These are phyloP conservation scores for Andrena camellia DNA, from an alignment of 2,888 invertebrate genomes.

Conservation along the genomic window DNA sequence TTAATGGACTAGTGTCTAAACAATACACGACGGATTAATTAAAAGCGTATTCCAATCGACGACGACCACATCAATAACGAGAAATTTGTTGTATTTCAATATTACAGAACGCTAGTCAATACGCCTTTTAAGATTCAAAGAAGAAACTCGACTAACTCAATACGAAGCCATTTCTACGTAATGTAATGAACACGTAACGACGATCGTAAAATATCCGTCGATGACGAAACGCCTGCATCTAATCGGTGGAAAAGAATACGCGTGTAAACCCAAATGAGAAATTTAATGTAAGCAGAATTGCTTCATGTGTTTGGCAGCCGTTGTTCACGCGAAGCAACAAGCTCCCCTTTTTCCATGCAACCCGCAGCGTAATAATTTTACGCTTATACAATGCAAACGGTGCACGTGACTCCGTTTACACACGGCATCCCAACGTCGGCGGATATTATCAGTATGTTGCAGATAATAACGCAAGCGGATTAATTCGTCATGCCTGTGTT, in stretches of 20 bases:
- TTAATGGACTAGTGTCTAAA: background rate
- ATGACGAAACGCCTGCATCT: no score
- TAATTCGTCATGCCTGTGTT: constrained; percentile 28
- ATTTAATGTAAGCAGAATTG: background rate
- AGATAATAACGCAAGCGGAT: constrained; percentile 29
- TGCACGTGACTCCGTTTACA: constrained; percentile 47
- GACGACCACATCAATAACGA: no score
- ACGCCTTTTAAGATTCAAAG: no score
- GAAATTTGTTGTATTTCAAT: no score
- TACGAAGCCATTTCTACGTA: no score
- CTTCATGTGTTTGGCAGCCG: background rate
- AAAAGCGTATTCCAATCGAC: background rate
- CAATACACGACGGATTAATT: background rate
- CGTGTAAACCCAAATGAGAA: background rate
- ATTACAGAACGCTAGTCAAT: no score
- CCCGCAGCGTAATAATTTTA: constrained; percentile 38
- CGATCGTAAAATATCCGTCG: no score
- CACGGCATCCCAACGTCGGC: constrained; percentile 17
- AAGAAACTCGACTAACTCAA: no score
- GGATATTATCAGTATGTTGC: constrained; percentile 28
- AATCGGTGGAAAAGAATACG: background rate
- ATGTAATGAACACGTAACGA: no score
- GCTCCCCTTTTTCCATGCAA: constrained; percentile 9
- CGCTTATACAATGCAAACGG: constrained; percentile 31
- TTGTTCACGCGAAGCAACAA: background rate